Evolutionary conservation across 2,113 vertebrate species (phyloP).

Genomic region (Pachyramphus minor): DNA sequence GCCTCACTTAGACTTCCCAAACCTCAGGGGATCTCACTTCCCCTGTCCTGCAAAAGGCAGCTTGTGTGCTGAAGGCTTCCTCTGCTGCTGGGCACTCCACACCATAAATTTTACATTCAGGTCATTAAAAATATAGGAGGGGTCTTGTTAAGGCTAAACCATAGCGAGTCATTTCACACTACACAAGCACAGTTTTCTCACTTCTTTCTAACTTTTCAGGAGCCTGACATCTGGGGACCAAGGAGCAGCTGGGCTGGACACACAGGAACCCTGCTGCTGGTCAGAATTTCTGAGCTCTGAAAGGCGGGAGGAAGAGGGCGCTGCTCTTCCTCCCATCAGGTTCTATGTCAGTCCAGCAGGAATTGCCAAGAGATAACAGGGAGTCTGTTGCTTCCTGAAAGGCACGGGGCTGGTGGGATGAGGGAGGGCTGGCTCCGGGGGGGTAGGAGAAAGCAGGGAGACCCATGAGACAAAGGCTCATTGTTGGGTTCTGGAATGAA

Average conservation of each 20-base stretch:
- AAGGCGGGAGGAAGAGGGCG: conserved; percentile 1
- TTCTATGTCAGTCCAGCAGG: accelerated
- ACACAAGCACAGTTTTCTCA: not conserved
- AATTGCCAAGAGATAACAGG: not conserved
- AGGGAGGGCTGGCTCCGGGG: not conserved
- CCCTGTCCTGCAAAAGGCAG: not conserved
- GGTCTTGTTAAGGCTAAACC: conserved; percentile 13
- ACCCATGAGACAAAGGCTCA: not conserved
- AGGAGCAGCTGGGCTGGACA: not conserved
- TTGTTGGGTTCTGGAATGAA: not conserved
- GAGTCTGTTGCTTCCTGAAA: not conserved
- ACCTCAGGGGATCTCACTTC: not conserved
- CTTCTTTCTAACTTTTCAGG: not conserved
- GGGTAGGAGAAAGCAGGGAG: not conserved
- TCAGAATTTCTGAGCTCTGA: not conserved
- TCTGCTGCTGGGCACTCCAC: not conserved
- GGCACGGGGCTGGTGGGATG: not conserved
- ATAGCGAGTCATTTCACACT: not conserved
- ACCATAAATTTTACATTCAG: not conserved
- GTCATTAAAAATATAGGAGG: conserved; percentile 32
- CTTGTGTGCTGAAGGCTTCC: not conserved
- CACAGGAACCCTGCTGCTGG: not conserved
- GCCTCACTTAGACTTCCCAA: not conserved
- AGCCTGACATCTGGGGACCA: not conserved
- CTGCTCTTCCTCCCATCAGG: not conserved